Percentiles rank a stretch among this genome's conserved stretches.
phyloP scores from a whole-genome alignment of 2,888 invertebrate genomes.

The Sphecodes monilicornis region DNA sequence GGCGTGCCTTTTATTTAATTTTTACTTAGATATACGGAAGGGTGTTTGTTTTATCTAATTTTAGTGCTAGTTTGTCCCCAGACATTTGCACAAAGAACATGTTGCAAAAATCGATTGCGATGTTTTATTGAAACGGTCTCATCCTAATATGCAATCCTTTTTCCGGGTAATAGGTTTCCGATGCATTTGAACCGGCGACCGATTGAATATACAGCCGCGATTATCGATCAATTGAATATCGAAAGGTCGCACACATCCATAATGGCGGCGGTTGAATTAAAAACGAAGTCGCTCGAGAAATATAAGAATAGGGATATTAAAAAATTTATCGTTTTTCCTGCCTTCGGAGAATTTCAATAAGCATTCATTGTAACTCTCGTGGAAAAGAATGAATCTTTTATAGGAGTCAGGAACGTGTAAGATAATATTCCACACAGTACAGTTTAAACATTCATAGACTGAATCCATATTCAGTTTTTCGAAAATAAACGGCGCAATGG shows the following conservation, averaged over 20 bases:
- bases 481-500: background rate
- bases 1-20: too few species aligned
- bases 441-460: background rate
- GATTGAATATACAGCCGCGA: background rate
- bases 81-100: background rate
- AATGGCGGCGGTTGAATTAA: slow-evolving; percentile 9
- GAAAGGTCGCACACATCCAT: slow-evolving; percentile 1
- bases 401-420: background rate
- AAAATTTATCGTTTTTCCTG: background rate
- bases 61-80: background rate
- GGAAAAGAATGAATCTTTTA: background rate
- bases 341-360: background rate
- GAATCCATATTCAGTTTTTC: background rate
- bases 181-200: background rate
- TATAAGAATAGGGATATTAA: background rate
- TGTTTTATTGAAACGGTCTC: background rate
- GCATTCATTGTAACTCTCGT: background rate
- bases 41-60: too few species aligned
- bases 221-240: slow-evolving; percentile 9
- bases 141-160: background rate
- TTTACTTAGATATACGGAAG: too few species aligned
- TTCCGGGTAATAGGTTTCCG: background rate
- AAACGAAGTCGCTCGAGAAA: background rate
- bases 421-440: background rate
- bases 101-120: background rate